These are phyloP conservation scores for Drosophila tanythrix DNA, from an alignment of 2,888 invertebrate species.

Conservation along the genomic window DNA sequence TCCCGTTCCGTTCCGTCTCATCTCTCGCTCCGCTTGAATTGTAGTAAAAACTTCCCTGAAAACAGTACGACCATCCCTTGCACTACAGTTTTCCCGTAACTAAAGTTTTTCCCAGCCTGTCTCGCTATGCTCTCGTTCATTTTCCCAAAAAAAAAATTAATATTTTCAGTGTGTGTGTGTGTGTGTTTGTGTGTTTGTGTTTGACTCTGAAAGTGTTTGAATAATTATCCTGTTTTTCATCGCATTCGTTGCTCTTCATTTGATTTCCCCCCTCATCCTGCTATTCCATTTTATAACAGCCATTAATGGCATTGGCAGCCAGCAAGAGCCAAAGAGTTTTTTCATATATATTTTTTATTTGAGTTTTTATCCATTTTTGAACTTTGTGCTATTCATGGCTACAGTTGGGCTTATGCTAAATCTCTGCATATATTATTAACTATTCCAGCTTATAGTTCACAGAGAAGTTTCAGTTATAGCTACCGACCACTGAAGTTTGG, in stretches of 20 bases:
- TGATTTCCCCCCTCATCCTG: constrained; percentile 14
- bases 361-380: constrained; percentile 11
- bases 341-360: constrained; percentile 21
- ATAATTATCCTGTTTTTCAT: constrained; percentile 67
- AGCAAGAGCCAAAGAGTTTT: constrained; percentile 31
- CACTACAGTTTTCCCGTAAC: constrained; percentile 39
- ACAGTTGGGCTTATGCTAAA: constrained; percentile 12
- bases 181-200: constrained; percentile 14
- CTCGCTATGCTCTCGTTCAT: constrained; percentile 30
- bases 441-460: constrained; percentile 20
- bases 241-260: constrained; percentile 16
- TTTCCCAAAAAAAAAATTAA: constrained; percentile 14
- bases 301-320: constrained; percentile 33
- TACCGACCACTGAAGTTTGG: constrained; percentile 16
- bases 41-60: constrained; percentile 53
- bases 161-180: constrained; percentile 5
- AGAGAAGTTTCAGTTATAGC: constrained; percentile 11
- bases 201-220: constrained; percentile 74
- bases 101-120: constrained; percentile 63
- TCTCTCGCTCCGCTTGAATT: constrained; percentile 38
- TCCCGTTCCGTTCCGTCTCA: constrained; percentile 27
- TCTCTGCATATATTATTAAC: constrained; percentile 44
- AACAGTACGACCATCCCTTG: constrained; percentile 48
- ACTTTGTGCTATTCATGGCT: constrained; percentile 14
- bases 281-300: constrained; percentile 23